A percentile compares a stretch with the other conserved stretches of the same genome.
Evolutionary conservation across 2,113 vertebrate genomes (phyloP).

Genomic region (Vicugna pacos): DNA sequence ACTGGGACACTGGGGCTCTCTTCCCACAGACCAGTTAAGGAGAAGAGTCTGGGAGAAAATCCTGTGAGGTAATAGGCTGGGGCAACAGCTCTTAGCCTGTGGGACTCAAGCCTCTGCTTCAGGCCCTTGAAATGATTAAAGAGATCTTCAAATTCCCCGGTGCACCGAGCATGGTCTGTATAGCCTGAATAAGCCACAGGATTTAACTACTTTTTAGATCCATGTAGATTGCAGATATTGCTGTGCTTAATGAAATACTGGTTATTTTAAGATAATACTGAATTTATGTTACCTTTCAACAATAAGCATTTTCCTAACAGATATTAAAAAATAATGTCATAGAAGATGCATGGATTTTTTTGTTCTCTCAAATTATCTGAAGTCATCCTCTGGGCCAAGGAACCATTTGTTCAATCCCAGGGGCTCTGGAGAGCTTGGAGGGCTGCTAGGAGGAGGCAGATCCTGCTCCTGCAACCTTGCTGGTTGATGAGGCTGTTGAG

Average conservation of each 20-base stretch:
- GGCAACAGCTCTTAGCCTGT: neutral
- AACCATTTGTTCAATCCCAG: neutral
- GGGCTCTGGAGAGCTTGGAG: neutral
- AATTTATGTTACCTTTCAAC: slow-evolving; percentile 14
- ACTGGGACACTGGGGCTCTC: neutral
- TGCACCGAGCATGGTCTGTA: neutral
- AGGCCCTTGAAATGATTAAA: neutral
- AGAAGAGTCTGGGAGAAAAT: neutral
- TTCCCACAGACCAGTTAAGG: neutral
- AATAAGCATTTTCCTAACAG: neutral
- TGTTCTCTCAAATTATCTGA: neutral
- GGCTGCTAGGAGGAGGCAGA: neutral
- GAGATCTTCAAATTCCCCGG: neutral
- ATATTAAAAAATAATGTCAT: neutral
- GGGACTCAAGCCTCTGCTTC: neutral
- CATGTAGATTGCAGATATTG: neutral
- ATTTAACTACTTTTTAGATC: neutral
- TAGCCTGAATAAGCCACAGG: neutral
- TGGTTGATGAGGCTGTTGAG: neutral
- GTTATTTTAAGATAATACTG: slow-evolving; percentile 5
- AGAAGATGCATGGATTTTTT: neutral
- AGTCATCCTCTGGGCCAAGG: neutral
- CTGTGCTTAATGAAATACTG: neutral
- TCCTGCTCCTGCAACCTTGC: neutral
- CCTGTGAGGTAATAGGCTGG: neutral